Base-by-base conservation (phyloP, 2,113 vertebrate species). In the Xiphias gladius region DNA sequence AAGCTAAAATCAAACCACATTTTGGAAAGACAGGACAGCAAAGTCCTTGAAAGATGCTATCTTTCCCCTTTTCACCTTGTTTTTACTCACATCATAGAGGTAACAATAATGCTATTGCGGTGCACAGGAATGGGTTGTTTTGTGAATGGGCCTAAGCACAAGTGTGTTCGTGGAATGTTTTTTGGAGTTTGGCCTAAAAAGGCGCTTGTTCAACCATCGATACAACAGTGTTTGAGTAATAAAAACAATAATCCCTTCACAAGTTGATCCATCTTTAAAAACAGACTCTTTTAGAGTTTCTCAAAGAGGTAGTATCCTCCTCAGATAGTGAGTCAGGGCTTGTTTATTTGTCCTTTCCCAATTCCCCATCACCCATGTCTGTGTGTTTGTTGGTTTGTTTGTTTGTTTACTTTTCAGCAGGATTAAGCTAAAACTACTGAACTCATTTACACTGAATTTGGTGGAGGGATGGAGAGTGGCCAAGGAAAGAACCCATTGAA, bases 1-100 rank as follows among this genome's bases (percentile, higher is more conserved):
- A 73, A 22, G 30, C 43, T 52, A 4, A 82, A 74, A 24, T 65
- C 72, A 64, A 59, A 78, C 24, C 76, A 67, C 32, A 71, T 46
- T 82, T 63, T 48, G 2, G 17, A 66, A 39, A 19, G 3, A 80
- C 54, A 69, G 8, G 30, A 52, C 17, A 28, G 1, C 2, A 9
- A 41, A 39, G 50, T 54, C 43, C 10, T 24, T 61, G 28, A 46
- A 43, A 76, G 57, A 58, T 37, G 10, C 55, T 24, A 32, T 48
- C 39, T 32, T n/a, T 74, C 12, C 48, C 22, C 10, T 54, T 52
- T n/a, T 50, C 14, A 52, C 6, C 2, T 50, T 43, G 17, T 39
- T 62, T 1, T 28, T 72, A 5, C 24, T 73, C 5, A 46, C 5
- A 48, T 72, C 14, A 39, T 24, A 26, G n/a, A 14, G 28, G n/a